A percentile compares a stretch with the other conserved stretches of the same genome.
Conservation (phyloP, 2,113 vertebrate genomes). For the Genyomyrus donnyi region DNA sequence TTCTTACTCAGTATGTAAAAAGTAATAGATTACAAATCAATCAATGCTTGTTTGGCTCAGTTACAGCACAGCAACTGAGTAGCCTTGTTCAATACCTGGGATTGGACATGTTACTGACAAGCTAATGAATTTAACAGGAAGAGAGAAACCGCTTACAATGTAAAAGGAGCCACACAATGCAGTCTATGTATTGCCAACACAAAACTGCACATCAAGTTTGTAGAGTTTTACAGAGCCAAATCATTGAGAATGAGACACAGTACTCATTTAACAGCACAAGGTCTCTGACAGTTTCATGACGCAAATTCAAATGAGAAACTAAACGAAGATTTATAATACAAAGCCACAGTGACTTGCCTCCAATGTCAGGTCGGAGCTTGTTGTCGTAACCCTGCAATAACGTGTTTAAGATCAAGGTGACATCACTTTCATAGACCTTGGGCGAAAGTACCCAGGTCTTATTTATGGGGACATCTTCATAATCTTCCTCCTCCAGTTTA, state of each 20-base stretch:
- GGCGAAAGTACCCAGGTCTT: constrained; percentile 95
- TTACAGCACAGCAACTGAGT: constrained; percentile 11
- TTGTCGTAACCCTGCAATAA: constrained; percentile 89
- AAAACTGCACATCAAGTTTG: background rate
- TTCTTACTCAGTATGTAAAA: background rate
- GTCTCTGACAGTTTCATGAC: background rate
- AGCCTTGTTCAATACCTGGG: background rate
- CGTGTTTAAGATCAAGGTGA: constrained; percentile 87
- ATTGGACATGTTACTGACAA: background rate
- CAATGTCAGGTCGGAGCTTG: constrained; percentile 91
- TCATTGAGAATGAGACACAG: background rate
- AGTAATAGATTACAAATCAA: constrained; percentile 12
- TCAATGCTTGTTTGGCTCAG: constrained; percentile 28
- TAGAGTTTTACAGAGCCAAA: background rate
- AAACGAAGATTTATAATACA: constrained; percentile 2
- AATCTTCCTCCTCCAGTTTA: constrained; percentile 87
- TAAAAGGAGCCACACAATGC: background rate
- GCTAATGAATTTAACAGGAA: background rate
- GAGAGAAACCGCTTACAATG: background rate
- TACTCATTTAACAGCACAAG: background rate
- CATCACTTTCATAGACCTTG: constrained; percentile 89
- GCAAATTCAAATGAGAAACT: background rate
- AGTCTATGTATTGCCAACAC: background rate
- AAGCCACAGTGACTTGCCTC: constrained; percentile 62
- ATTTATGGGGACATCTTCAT: constrained; percentile 84